These are phyloP conservation scores for Steinernema feltiae DNA, from an alignment of 1,140 invertebrate species.

Conservation along the genomic window DNA sequence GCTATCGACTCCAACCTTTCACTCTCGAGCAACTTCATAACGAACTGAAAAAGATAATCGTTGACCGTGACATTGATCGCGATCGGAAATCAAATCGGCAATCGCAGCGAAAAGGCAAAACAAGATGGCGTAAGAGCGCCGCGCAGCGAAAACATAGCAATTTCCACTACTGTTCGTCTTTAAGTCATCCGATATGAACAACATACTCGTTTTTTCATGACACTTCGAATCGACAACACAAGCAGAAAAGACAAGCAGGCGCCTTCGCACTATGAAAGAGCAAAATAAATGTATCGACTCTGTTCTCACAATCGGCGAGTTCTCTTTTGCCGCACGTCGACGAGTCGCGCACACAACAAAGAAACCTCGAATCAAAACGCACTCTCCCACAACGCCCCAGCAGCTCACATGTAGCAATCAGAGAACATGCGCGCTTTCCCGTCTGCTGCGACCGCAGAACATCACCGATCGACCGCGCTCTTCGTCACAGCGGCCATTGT, in stretches of 20 bases:
- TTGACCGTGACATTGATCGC: neutral
- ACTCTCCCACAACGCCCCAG: neutral
- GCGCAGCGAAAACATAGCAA: neutral
- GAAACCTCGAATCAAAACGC: neutral
- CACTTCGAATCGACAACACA: too few species aligned
- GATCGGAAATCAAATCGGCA: neutral
- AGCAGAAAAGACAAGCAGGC: too few species aligned
- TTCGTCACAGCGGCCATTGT: neutral
- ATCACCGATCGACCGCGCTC: neutral
- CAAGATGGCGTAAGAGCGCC: neutral
- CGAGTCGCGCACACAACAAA: neutral
- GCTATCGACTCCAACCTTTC: conserved; percentile 42
- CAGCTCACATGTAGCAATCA: neutral
- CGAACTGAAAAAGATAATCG: conserved; percentile 12
- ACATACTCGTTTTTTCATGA: too few species aligned
- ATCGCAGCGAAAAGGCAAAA: neutral
- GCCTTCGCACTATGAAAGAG: too few species aligned
- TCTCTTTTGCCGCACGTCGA: neutral
- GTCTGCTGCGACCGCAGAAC: neutral
- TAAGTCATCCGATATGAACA: too few species aligned
- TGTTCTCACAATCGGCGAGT: too few species aligned
- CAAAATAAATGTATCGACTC: too few species aligned
- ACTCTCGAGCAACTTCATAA: conserved; percentile 54
- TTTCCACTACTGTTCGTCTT: neutral
- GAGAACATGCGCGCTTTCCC: neutral